Evolutionary conservation across 2,113 vertebrate species (phyloP).

Genomic region (Archocentrus centrarchus): DNA sequence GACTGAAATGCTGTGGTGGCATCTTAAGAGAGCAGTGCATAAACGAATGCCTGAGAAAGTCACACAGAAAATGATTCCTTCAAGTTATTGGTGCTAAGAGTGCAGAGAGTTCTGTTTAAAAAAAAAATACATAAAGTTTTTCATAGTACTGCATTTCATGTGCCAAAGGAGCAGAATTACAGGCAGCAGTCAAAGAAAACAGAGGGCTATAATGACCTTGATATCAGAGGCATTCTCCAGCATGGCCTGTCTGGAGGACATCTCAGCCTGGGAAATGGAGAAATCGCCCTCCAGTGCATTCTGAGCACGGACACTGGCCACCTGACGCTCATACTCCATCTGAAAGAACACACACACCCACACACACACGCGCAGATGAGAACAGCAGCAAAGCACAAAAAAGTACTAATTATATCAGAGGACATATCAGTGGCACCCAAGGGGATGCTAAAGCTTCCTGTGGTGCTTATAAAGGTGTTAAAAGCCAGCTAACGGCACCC

Average conservation of each 20-base stretch:
- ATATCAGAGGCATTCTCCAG: constrained; percentile 94
- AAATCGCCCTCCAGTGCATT: constrained; percentile 89
- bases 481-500: no score
- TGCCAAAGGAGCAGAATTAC: not conserved
- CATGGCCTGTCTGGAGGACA: constrained; percentile 93
- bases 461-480: not conserved
- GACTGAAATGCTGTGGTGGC: no score
- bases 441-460: not conserved
- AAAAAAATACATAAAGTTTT: no score
- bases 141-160: no score
- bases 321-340: constrained; percentile 89
- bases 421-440: not conserved
- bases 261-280: constrained; percentile 90
- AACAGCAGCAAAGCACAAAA: not conserved
- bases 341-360: constrained; percentile 44
- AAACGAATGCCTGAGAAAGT: no score
- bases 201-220: constrained; percentile 78
- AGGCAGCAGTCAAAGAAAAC: not conserved
- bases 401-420: not conserved
- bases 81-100: no score
- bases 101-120: no score
- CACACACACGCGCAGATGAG: not conserved
- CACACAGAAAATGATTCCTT: no score
- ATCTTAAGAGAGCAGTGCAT: no score
- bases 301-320: constrained; percentile 86